These are phyloP conservation scores for Tor tambroides DNA, from an alignment of 2,113 vertebrate species.

Conservation along the genomic window DNA sequence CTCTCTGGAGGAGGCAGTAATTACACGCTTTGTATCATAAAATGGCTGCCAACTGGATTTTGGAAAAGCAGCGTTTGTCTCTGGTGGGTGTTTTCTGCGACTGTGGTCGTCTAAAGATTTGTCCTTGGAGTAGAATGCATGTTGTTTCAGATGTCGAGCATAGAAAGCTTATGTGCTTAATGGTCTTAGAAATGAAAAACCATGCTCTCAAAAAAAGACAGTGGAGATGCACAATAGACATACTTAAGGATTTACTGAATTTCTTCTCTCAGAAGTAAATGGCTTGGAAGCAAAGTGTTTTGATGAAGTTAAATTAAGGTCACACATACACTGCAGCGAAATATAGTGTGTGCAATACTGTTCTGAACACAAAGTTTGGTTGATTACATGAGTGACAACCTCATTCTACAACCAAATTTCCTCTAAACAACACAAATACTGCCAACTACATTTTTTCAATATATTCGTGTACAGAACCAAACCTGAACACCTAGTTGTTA, in stretches of 20 bases:
- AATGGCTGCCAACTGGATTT: slow-evolving; percentile 34
- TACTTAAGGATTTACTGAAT: background rate
- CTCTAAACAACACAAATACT: background rate
- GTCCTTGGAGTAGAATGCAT: background rate
- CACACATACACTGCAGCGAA: background rate
- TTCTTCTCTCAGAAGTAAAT: background rate
- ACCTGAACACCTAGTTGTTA: background rate
- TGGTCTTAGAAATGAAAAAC: background rate
- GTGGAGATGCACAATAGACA: background rate
- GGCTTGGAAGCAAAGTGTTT: background rate
- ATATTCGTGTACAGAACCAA: background rate
- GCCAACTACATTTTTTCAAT: background rate
- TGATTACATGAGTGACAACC: background rate
- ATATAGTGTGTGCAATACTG: background rate
- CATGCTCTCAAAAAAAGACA: background rate
- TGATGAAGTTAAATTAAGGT: background rate
- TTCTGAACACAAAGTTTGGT: background rate
- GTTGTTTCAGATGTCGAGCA: background rate
- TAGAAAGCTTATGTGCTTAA: background rate
- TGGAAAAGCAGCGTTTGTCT: background rate
- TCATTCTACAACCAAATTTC: background rate
- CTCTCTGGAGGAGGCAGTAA: slow-evolving; percentile 24
- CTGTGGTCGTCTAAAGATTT: slow-evolving; percentile 17
- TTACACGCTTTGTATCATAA: slow-evolving; percentile 11
- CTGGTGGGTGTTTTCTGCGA: background rate